Conservation (phyloP, 2,113 vertebrate species). For the Apaloderma vittatum region DNA sequence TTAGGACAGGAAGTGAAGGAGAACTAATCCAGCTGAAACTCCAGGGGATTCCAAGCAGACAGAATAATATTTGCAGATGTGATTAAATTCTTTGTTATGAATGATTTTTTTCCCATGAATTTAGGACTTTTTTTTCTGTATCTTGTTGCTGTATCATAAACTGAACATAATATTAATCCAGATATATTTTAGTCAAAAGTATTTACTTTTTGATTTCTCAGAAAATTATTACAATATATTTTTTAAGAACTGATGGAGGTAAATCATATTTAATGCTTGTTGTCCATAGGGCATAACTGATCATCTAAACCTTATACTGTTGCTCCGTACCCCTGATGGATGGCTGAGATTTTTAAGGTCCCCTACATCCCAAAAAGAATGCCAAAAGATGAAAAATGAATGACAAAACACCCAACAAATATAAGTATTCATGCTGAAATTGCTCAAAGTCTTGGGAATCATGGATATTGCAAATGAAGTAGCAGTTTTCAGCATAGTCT, state of each 20-base stretch:
- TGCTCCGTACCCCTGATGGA: background rate
- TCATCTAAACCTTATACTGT: background rate
- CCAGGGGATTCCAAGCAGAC: slow-evolving; percentile 43
- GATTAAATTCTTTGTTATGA: slow-evolving; percentile 38
- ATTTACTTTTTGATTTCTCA: background rate
- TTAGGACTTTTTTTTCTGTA: background rate
- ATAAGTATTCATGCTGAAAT: background rate
- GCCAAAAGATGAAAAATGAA: background rate
- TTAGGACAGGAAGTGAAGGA: slow-evolving; percentile 57
- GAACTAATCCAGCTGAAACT: slow-evolving; percentile 59
- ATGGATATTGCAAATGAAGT: background rate
- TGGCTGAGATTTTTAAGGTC: background rate
- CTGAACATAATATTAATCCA: background rate
- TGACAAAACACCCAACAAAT: background rate
- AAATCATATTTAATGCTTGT: background rate
- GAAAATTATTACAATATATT: background rate
- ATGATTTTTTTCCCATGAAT: background rate
- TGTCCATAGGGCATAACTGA: background rate
- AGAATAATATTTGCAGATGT: slow-evolving; percentile 56
- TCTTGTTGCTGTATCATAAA: background rate
- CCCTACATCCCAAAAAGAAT: background rate
- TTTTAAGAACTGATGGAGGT: background rate
- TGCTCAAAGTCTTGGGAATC: background rate
- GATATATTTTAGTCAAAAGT: background rate
- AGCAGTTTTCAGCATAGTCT: background rate